These are phyloP conservation scores for Caradrina clavipalpis DNA, from an alignment of 2,888 invertebrate species.

Conservation along the genomic window DNA sequence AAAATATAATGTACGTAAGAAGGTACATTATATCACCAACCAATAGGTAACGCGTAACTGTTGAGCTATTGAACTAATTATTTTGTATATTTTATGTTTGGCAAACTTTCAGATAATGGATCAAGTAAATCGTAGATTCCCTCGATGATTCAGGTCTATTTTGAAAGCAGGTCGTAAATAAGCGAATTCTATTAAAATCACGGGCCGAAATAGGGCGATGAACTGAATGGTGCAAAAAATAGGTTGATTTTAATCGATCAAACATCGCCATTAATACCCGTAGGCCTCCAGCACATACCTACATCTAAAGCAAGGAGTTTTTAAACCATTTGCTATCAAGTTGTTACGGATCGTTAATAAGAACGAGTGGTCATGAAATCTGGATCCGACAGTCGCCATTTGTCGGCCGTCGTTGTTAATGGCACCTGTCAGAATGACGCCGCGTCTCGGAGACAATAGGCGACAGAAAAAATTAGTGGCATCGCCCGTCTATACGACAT, in stretches of 20 bases:
- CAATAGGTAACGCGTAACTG: conserved; percentile 22
- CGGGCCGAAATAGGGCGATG: conserved; percentile 12
- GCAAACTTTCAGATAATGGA: conserved; percentile 26
- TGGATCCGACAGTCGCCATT: conserved; percentile 74
- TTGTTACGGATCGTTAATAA: conserved; percentile 47
- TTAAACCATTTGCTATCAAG: conserved; percentile 22
- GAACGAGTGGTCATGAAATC: conserved; percentile 64
- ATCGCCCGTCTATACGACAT: conserved; percentile 60
- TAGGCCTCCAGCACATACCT: conserved; percentile 15
- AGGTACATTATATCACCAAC: conserved; percentile 28
- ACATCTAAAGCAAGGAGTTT: conserved; percentile 9
- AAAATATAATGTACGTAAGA: conserved; percentile 41
- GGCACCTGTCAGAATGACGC: conserved; percentile 76
- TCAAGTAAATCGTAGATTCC: conserved; percentile 22
- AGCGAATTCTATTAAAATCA: conserved; percentile 4
- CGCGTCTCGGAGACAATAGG: conserved; percentile 69
- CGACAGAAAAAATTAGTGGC: conserved; percentile 65
- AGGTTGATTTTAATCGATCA: neutral
- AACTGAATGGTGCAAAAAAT: conserved; percentile 14
- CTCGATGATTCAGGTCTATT: conserved; percentile 36
- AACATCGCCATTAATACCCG: neutral
- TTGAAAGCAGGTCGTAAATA: conserved; percentile 28
- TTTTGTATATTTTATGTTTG: conserved; percentile 24
- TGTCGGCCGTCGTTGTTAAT: conserved; percentile 77
- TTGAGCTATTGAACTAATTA: conserved; percentile 23